phyloP scores from a whole-genome alignment of 2,797 vertebrate genomes.

The Garrulus glandarius region DNA sequence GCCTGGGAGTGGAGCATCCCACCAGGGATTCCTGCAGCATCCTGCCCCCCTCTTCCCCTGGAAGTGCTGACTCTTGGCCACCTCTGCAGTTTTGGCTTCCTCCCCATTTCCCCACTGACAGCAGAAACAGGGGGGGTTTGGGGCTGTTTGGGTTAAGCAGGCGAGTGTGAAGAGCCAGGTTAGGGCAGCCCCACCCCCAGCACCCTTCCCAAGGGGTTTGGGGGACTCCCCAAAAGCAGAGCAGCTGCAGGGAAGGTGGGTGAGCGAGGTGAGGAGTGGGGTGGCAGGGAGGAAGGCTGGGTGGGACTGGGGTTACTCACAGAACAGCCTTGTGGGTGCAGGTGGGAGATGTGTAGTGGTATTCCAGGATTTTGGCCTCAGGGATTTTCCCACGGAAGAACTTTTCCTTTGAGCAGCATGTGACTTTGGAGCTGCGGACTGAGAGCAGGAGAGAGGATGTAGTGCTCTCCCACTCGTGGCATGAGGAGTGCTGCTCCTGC shows the following conservation, averaged over 20 bases:
- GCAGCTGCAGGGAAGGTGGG: not conserved
- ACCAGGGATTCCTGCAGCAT: not conserved
- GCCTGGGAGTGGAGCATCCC: not conserved
- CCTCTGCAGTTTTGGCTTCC: not conserved
- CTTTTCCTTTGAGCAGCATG: not conserved
- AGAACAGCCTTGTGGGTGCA: not conserved
- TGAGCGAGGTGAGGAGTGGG: fast-evolving
- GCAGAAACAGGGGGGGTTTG: fast-evolving
- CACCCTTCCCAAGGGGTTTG: fast-evolving
- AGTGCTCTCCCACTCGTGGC: fast-evolving
- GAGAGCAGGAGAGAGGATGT: not conserved
- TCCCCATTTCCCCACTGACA: not conserved
- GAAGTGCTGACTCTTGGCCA: not conserved
- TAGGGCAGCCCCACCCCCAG: fast-evolving
- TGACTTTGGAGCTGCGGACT: fast-evolving
- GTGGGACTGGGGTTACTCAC: not conserved
- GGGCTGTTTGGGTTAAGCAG: not conserved
- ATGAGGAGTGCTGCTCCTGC: fast-evolving
- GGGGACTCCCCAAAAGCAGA: not conserved
- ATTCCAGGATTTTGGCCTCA: fast-evolving
- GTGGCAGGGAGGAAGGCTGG: not conserved
- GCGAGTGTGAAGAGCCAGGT: not conserved
- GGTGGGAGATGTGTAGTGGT: fast-evolving
- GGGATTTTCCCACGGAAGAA: fast-evolving
- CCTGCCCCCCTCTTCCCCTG: not conserved